phyloP scores from a whole-genome alignment of 2,797 vertebrate genomes.

The Semotilus atromaculatus region DNA sequence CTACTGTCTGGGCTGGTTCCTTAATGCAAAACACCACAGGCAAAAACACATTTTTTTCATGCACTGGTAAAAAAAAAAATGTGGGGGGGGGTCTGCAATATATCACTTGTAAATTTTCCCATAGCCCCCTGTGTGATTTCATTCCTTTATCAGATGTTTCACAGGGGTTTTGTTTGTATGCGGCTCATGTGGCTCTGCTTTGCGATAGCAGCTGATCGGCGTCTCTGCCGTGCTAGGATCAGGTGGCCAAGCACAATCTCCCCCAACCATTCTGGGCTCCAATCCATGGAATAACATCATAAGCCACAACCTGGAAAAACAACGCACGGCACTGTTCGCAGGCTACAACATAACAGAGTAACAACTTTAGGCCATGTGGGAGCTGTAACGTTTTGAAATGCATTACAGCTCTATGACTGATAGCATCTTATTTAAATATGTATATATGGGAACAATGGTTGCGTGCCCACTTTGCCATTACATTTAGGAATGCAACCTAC shows the following conservation, averaged over 20 bases:
- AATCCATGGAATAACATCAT: constrained; percentile 63
- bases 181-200: constrained; percentile 40
- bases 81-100: neutral
- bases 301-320: constrained; percentile 56
- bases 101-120: constrained; percentile 19
- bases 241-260: constrained; percentile 61
- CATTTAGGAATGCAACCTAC: constrained; percentile 14
- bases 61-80: too few species aligned
- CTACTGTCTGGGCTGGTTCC: constrained; percentile 15
- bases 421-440: constrained; percentile 40
- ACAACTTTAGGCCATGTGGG: constrained; percentile 52
- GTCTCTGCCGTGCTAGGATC: constrained; percentile 52
- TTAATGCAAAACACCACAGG: neutral
- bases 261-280: constrained; percentile 55
- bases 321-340: constrained; percentile 52
- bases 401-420: constrained; percentile 12
- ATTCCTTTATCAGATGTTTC: constrained; percentile 42
- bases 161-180: constrained; percentile 19
- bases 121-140: constrained; percentile 25
- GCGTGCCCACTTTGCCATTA: neutral
- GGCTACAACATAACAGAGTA: constrained; percentile 47
- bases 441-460: constrained; percentile 24
- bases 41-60: neutral
- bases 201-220: constrained; percentile 60
- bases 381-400: constrained; percentile 41